Conservation (phyloP, 2,888 invertebrate genomes). For the Periphyllus acericola region DNA sequence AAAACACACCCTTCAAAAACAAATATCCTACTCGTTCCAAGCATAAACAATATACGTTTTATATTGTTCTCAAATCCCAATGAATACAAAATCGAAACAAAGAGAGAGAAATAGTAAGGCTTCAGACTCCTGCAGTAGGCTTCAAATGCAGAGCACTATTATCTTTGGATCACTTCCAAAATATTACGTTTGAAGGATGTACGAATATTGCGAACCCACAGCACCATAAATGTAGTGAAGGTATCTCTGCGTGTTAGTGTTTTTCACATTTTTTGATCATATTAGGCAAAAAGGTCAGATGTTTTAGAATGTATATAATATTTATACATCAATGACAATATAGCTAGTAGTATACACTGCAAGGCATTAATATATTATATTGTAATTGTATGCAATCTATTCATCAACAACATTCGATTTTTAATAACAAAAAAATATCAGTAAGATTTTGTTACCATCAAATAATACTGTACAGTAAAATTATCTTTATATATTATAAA, state of each 20-base stretch:
- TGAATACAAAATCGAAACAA: not conserved
- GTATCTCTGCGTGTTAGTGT: not conserved
- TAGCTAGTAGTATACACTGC: not conserved
- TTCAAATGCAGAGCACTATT: not conserved
- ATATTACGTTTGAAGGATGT: conserved; percentile 42
- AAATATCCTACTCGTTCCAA: not conserved
- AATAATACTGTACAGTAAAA: too few relatives aligned
- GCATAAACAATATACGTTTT: not conserved
- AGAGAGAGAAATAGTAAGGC: not conserved
- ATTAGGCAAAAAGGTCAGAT: conserved; percentile 54
- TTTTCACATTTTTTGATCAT: conserved; percentile 47
- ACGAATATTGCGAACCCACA: conserved; percentile 25
- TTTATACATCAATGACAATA: conserved; percentile 23
- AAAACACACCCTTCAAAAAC: not conserved
- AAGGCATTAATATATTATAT: not conserved
- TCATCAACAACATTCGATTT: not conserved
- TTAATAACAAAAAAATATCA: not conserved
- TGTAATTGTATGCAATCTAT: not conserved
- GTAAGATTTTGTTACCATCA: too few relatives aligned
- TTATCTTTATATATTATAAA: too few relatives aligned
- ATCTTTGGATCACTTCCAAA: conserved; percentile 40
- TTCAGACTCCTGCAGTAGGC: not conserved
- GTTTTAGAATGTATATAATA: conserved; percentile 8
- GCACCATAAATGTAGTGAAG: conserved; percentile 53
- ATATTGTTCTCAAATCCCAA: not conserved